A percentile compares a stretch with the other conserved stretches of the same genome.
Evolutionary conservation across 2,888 invertebrate genomes (phyloP).

Genomic region (Diaperis boleti): DNA sequence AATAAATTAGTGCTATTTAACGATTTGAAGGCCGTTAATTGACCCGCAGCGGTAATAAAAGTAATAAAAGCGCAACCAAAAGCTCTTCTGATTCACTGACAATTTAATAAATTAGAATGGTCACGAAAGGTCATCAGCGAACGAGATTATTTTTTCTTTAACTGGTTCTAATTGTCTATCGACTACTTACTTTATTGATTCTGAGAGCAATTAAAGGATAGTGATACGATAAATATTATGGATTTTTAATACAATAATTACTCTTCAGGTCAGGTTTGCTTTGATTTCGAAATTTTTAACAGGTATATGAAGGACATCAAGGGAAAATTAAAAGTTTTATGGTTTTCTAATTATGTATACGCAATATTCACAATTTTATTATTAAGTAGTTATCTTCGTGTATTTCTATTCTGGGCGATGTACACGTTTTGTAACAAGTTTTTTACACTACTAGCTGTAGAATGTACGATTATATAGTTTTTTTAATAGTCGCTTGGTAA

Average conservation of each 20-base stretch:
- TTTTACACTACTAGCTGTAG: too few relatives aligned
- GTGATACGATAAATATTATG: slow-evolving; percentile 6
- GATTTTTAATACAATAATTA: slow-evolving; percentile 9
- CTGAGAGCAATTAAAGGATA: slow-evolving; percentile 10
- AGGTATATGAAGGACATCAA: too few relatives aligned
- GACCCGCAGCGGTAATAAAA: slow-evolving; percentile 28
- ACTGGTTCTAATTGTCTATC: slow-evolving; percentile 28
- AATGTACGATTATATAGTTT: too few relatives aligned
- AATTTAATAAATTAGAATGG: slow-evolving; percentile 37
- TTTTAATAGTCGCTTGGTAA: too few relatives aligned
- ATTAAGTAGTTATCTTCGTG: too few relatives aligned
- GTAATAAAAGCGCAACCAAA: slow-evolving; percentile 37
- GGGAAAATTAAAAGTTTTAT: too few relatives aligned
- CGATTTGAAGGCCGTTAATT: slow-evolving; percentile 30
- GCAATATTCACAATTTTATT: too few relatives aligned
- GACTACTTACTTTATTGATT: slow-evolving; percentile 23
- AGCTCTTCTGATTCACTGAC: slow-evolving; percentile 36
- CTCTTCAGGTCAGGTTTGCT: too few relatives aligned
- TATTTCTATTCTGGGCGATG: too few relatives aligned
- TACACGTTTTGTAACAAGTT: too few relatives aligned
- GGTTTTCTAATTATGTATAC: too few relatives aligned
- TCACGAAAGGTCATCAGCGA: slow-evolving; percentile 37
- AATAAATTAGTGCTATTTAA: slow-evolving; percentile 32
- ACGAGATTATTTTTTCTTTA: slow-evolving; percentile 33
- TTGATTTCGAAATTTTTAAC: too few relatives aligned